Base-by-base conservation (phyloP, 2,888 invertebrate genomes). In the Lithophane leautieri region DNA sequence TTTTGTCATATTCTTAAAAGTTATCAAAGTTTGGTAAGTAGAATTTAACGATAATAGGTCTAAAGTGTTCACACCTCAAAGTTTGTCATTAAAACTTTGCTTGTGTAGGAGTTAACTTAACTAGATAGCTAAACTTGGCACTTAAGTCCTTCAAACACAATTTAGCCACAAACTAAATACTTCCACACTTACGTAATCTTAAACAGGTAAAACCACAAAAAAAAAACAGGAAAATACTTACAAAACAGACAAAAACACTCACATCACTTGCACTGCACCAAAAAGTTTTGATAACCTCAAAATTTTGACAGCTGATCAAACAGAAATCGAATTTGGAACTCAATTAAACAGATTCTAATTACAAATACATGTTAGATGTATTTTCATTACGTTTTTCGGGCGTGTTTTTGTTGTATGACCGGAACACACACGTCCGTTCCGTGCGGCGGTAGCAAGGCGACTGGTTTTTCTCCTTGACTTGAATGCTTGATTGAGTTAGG, bases 301-400 rank as follows among this genome's bases (percentile, higher is more conserved):
- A 89, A 83, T 73, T 76, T 65, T 82, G 89, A 89, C 93, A 94
- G 91, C 92, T 93, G 92, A 84, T 85, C 79, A 92, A 91, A 93
- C 88, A 91, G 28, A 25, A 65, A 65, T 69, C 68, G 42, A 22
- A 82, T 85, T 65, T 14, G 34, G 40, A 83, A 71, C 68, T 65
- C 11, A 73, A 73, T 71, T 72, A 68, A 69, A 71, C 40, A 19
- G 63, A 72, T 72, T 86, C 73, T 52, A 62, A 78, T 82, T 80
- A 80, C 62, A 73, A 77, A 83, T 79, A 82, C 83, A 87, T 82
- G 68, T 78, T 81, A 72, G 34, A 62, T 61, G 71, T 86, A 72
- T 77, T 80, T 73, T 76, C 60, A 62, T 73, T 77, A 75, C 81
- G 70, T 81, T 70, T 50, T 54, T 28, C 73, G 73, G 54, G 42